These are phyloP conservation scores for Hirudo medicinalis DNA, from an alignment of 1,140 invertebrate genomes.

Conservation along the genomic window DNA sequence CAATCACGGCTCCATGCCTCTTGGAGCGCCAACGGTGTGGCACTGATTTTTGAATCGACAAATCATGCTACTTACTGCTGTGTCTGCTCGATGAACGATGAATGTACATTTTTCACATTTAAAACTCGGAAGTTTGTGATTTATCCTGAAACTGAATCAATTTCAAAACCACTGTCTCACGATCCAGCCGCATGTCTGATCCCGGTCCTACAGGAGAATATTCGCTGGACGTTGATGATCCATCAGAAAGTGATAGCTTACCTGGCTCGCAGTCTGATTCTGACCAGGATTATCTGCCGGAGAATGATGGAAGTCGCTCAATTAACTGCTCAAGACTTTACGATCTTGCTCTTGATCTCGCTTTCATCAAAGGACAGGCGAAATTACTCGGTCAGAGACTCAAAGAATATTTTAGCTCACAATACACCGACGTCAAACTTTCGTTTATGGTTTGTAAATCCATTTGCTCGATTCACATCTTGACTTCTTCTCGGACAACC, in stretches of 20 bases:
- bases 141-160: constrained; percentile 4
- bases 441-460: constrained; percentile 24
- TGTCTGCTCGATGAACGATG: constrained; percentile 27
- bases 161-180: not conserved
- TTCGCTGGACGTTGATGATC: not conserved
- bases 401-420: constrained; percentile 22
- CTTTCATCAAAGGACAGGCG: constrained; percentile 22
- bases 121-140: no score
- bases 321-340: constrained; percentile 21
- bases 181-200: not conserved
- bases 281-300: not conserved
- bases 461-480: no score
- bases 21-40: constrained; percentile 29
- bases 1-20: constrained; percentile 22
- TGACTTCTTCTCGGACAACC: no score
- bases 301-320: constrained; percentile 17
- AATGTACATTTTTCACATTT: not conserved
- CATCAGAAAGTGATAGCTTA: not conserved
- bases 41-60: constrained; percentile 27
- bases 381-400: constrained; percentile 24
- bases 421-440: constrained; percentile 18
- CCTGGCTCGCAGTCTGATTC: not conserved
- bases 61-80: no score
- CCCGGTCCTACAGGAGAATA: not conserved
- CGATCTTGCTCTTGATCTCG: constrained; percentile 23